phyloP scores from a whole-genome alignment of 2,888 invertebrate species.

The Drosophila helvetica region DNA sequence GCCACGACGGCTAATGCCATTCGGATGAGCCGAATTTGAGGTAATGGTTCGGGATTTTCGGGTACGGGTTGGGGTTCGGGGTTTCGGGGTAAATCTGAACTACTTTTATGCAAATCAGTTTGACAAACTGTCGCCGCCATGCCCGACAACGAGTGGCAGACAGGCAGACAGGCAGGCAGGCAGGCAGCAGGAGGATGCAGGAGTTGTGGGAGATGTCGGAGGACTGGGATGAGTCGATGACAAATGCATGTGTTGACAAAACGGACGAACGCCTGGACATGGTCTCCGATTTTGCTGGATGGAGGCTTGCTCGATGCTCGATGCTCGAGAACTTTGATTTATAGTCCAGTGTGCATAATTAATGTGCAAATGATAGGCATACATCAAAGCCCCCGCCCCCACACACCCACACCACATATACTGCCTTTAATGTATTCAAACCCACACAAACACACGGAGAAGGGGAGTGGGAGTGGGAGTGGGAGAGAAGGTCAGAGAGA shows the following conservation, averaged over 20 bases:
- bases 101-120: constrained; percentile 71
- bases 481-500: constrained; percentile 3
- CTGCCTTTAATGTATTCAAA: constrained; percentile 1
- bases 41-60: constrained; percentile 17
- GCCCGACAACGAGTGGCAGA: constrained; percentile 39
- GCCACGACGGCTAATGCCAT: constrained; percentile 50
- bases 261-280: constrained; percentile 28
- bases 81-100: constrained; percentile 21
- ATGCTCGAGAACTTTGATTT: constrained; percentile 67
- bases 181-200: constrained; percentile 15
- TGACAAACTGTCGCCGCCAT: constrained; percentile 51
- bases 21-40: constrained; percentile 53
- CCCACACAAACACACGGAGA: constrained; percentile 15
- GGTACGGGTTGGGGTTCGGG: neutral
- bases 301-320: constrained; percentile 11
- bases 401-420: constrained; percentile 19
- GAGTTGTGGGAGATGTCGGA: too few relatives aligned
- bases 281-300: neutral
- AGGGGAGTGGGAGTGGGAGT: neutral
- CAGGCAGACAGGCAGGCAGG: neutral
- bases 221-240: constrained; percentile 59
- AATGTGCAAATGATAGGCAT: constrained; percentile 73
- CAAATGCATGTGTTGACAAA: constrained; percentile 76
- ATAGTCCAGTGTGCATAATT: constrained; percentile 74
- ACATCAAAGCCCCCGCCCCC: constrained; percentile 37